Evolutionary conservation across 2,113 vertebrate species (phyloP), one percentile per base, ranked within the genome.

Genomic region (Brienomyrus longianalis): DNA sequence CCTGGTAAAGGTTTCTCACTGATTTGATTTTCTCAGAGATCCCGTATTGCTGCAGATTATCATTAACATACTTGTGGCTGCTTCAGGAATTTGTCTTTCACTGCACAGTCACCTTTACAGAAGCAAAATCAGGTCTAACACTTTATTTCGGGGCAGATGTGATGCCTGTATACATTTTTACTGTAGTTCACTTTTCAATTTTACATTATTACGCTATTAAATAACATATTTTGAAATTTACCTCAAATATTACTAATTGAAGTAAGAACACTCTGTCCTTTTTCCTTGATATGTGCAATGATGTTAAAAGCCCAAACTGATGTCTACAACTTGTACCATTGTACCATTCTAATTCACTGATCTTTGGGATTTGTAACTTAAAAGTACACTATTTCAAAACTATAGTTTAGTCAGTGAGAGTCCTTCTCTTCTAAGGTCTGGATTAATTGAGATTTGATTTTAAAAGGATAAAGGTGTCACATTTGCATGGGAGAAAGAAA

Each of bases 401-500:
- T 84, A 48, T 48, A 47, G 45, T 8, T 84, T 84, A 23, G 23
- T 84, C 23, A 48, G 45, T 4, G 3, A 47, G 17, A 84, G 13
- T 10, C 19, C 83, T 48, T 90, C 70, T 62, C 94, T 94, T 95
- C 94, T 95, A 74, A 89, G 91, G 94, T 92, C 93, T 94, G 95
- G 90, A 92, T 94, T 93, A 94, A 95, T 90, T 91, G 95, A 95
- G 93, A 96, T 92, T 92, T 93, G 93, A 94, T 83, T 93, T 91
- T 94, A 92, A 93, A 93, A 93, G 94, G 93, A 96, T 94, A 91
- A 95, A 94, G 93, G 93, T 89, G 90, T 90, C 1, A 51, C 90
- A 87, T 92, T 94, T 90, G 92, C 92, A 92, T 2, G 91, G 93
- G 90, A 91, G 89, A 93, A 70, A 39, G 39, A 39, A 87, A 97